Evolutionary conservation across 23 tunicate genomes (phyloP).

Genomic region (Clavelina lepadiformis): DNA sequence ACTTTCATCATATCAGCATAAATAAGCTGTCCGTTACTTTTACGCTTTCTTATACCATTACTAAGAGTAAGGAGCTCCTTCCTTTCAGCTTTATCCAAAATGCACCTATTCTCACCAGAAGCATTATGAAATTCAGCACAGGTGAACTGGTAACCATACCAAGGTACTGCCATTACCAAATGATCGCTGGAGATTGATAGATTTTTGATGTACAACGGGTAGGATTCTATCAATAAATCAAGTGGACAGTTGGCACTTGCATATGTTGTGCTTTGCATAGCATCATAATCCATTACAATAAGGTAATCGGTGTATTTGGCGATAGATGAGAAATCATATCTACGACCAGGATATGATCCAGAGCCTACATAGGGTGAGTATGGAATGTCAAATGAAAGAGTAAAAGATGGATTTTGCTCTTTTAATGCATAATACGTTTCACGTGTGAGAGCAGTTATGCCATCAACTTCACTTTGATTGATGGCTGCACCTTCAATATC

Average conservation of each 20-base stretch:
- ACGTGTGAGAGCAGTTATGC: conserved; percentile 25
- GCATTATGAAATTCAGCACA: conserved; percentile 35
- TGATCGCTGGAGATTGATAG: conserved; percentile 27
- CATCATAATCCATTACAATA: conserved; percentile 80
- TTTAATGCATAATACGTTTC: conserved; percentile 40
- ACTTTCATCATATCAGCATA: conserved; percentile 18
- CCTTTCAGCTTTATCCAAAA: conserved; percentile 4
- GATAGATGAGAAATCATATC: conserved; percentile 54
- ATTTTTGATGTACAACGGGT: conserved; percentile 43
- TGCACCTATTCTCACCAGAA: conserved; percentile 40
- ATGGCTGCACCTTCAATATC: conserved; percentile 76
- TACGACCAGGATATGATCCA: conserved; percentile 27
- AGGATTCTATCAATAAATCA: conserved; percentile 26
- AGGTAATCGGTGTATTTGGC: conserved; percentile 46
- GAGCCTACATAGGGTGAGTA: conserved; percentile 47
- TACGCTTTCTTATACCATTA: too few species aligned
- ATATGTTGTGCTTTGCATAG: conserved; percentile 28
- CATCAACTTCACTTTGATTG: conserved; percentile 19
- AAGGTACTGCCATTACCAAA: conserved; percentile 73
- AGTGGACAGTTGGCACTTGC: conserved; percentile 74
- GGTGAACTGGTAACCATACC: conserved; percentile 80
- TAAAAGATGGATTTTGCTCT: conserved; percentile 26
- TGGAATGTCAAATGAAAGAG: conserved; percentile 48
- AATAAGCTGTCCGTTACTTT: conserved; percentile 9
- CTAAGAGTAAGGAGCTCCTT: too few species aligned